Conservation (phyloP, 2,888 invertebrate genomes). For the Macrophya alboannulata region DNA sequence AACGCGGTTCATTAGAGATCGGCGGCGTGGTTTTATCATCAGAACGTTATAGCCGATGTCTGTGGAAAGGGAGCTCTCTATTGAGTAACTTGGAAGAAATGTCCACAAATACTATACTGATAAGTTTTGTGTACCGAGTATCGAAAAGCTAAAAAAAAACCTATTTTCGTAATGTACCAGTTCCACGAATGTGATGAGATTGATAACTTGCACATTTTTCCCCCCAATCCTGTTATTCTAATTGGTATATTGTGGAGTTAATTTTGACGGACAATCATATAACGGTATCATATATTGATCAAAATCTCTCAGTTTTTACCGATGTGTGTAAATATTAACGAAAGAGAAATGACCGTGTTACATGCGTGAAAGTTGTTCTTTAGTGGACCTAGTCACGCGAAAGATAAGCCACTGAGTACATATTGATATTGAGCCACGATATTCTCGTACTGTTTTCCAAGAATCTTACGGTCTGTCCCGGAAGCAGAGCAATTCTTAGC, state of each 20-base stretch:
- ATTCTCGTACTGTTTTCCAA: slow-evolving; percentile 29
- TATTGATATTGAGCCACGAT: slow-evolving; percentile 32
- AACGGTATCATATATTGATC: background rate
- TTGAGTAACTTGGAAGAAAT: background rate
- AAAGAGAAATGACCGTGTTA: slow-evolving; percentile 12
- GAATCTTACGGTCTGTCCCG: slow-evolving; percentile 27
- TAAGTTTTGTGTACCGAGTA: background rate
- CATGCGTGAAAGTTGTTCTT: background rate
- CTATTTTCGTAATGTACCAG: background rate
- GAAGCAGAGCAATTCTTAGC: slow-evolving; percentile 44
- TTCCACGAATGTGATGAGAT: background rate
- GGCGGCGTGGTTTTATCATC: slow-evolving; percentile 11
- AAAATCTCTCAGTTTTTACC: background rate
- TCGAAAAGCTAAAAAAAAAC: background rate
- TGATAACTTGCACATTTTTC: too few species aligned
- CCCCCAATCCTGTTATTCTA: background rate
- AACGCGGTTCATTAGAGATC: slow-evolving; percentile 11
- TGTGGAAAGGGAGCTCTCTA: background rate
- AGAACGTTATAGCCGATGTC: background rate
- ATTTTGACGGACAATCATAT: background rate
- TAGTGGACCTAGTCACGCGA: slow-evolving; percentile 25
- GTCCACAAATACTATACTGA: background rate
- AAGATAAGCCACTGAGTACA: slow-evolving; percentile 26
- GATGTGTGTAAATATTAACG: slow-evolving; percentile 13
- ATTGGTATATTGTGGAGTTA: background rate